phyloP scores from a whole-genome alignment of 2,888 invertebrate species.

The Gryllus longicercus region DNA sequence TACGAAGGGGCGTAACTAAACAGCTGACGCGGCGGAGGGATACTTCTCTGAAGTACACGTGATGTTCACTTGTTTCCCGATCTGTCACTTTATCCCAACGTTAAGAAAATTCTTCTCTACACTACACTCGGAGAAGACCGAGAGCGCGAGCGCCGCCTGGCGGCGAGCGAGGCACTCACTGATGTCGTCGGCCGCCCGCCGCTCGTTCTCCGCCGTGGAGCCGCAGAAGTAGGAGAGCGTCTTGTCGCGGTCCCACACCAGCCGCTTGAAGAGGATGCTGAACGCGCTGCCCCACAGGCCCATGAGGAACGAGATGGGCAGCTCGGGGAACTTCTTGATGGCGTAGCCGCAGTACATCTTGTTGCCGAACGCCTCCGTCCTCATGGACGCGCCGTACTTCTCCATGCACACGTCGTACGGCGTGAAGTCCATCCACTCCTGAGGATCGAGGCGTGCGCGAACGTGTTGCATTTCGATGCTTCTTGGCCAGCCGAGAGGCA shows the following conservation, averaged over 20 bases:
- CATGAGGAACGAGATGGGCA: conserved; percentile 49
- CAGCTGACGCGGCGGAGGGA: too few relatives aligned
- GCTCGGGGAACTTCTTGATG: conserved; percentile 45
- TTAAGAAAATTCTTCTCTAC: too few relatives aligned
- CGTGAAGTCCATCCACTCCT: conserved; percentile 52
- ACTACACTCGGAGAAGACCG: too few relatives aligned
- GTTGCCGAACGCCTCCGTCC: conserved; percentile 46
- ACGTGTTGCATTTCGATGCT: too few relatives aligned
- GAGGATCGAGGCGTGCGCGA: conserved; percentile 7
- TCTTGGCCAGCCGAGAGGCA: too few relatives aligned
- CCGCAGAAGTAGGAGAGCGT: background rate
- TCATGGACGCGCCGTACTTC: conserved; percentile 50
- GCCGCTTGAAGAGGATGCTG: conserved; percentile 48
- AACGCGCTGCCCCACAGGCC: conserved; percentile 52
- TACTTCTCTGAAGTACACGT: too few relatives aligned
- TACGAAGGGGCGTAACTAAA: too few relatives aligned
- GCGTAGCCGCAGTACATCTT: conserved; percentile 47
- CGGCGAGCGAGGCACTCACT: background rate
- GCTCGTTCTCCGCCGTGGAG: background rate
- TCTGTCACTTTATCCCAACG: too few relatives aligned
- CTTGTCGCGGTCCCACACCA: conserved; percentile 39
- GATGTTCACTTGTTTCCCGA: too few relatives aligned
- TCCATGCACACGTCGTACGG: conserved; percentile 50
- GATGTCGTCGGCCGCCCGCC: background rate
- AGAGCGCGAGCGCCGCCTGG: too few relatives aligned